Percentiles rank a stretch among this genome's conserved stretches.
phyloP scores from a whole-genome alignment of 2,113 vertebrate genomes.

The Ciconia stormi region DNA sequence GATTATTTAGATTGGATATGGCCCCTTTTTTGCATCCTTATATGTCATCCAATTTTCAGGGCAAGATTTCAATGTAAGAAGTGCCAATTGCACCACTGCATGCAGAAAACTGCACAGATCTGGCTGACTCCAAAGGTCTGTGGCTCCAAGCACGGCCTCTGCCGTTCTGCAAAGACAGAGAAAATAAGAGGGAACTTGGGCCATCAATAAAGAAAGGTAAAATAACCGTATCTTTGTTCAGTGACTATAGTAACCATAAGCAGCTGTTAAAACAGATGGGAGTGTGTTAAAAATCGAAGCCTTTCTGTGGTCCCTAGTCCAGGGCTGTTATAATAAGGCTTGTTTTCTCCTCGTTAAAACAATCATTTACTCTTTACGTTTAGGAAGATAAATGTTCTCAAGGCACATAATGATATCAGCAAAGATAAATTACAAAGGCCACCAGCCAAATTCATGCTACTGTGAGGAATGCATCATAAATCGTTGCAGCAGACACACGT shows the following conservation, averaged over 20 bases:
- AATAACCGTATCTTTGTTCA: constrained; percentile 52
- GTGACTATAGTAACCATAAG: constrained; percentile 1
- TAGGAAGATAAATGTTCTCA: constrained; percentile 42
- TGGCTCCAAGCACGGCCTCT: not conserved
- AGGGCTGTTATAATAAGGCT: not conserved
- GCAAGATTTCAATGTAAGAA: not conserved
- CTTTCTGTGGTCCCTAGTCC: not conserved
- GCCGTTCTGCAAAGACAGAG: constrained; percentile 7
- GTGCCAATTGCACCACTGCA: not conserved
- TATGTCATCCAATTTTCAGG: not conserved
- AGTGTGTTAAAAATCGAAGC: not conserved
- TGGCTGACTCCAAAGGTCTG: not conserved
- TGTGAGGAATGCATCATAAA: not conserved
- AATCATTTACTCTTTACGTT: constrained; percentile 29
- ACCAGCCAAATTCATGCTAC: constrained; percentile 1
- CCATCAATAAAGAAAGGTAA: constrained; percentile 43
- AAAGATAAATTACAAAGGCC: constrained; percentile 50
- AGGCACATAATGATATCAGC: constrained; percentile 19
- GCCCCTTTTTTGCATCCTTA: not conserved
- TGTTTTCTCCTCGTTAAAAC: constrained; percentile 47
- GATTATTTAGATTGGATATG: constrained; percentile 17
- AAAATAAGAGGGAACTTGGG: not conserved
- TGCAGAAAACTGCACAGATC: not conserved
- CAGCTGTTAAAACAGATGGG: constrained; percentile 59
- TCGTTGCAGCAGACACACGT: not conserved